Base-by-base conservation (phyloP, 2,113 vertebrate species). In the Aspiorhynchus laticeps region DNA sequence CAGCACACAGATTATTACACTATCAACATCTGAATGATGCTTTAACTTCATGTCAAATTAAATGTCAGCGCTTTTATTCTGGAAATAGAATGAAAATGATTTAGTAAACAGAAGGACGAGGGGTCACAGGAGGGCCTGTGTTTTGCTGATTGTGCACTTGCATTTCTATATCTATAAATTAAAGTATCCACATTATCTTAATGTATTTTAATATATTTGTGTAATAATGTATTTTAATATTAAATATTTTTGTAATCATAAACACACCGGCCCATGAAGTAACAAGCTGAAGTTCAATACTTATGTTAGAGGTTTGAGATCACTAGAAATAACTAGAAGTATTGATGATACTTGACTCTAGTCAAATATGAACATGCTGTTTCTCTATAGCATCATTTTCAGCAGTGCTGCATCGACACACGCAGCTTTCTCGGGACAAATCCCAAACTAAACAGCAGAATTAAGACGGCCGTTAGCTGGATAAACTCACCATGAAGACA, bases 401-500 rank as follows among this genome's bases (percentile, higher is more conserved):
- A 43, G 19, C 11, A 4, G 56, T 5, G 2, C 31, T 56, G 51
- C 36, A 33, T 69, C 48, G 1, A 19, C 28, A 33, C 48, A 24
- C 15, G n/a, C 53, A 5, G 79, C 56, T 43, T 43, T 80, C 11
- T 17, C 7, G 5, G 12, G 36, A 43, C 24, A 61, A 63, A 80
- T 63, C 56, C 46, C 56, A 63, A 59, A 61, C 33, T 14, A 61
- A 43, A 81, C 79, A 43, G 59, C 36, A 0, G 24, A 65, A 65
- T 63, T 43, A 81, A 43, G 56, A 81, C 2, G 8, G 3, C 59
- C 26, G 56, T 63, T 81, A 63, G n/a, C 12, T 81, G 79, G 24
- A 63, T 26, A 14, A 63, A 81, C 79, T 80, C 24, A 63, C 75
- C 46, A 21, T 78, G 76, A 78, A 78, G 76, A 17, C 28, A 21